A percentile compares a stretch with the other conserved stretches of the same genome.
These are phyloP conservation scores for Gracilinanus agilis DNA, from an alignment of 2,113 vertebrate genomes.

Conservation along the genomic window DNA sequence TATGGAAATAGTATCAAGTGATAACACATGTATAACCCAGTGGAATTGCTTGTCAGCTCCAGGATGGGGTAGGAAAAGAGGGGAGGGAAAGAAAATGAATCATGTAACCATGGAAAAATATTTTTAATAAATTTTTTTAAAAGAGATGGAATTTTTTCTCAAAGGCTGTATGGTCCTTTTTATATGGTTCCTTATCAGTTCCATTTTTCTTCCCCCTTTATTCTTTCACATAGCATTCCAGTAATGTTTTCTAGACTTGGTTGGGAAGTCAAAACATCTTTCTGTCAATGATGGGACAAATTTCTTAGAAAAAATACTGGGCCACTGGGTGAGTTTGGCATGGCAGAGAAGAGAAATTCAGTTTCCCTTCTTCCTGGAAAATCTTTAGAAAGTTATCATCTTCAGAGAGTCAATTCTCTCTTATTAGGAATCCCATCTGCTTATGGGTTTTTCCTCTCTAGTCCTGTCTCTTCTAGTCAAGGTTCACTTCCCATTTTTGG, in stretches of 20 bases:
- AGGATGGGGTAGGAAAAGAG: too few relatives aligned
- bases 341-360: conserved; percentile 9
- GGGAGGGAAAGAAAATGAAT: too few relatives aligned
- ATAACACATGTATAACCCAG: too few relatives aligned
- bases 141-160: neutral
- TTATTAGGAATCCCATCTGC: too few relatives aligned
- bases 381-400: neutral
- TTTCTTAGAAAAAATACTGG: neutral
- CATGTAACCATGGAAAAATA: too few relatives aligned
- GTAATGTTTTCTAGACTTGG: conserved; percentile 54
- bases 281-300: conserved; percentile 37
- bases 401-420: neutral
- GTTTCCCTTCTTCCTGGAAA: neutral
- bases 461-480: neutral
- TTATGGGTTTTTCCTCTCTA: neutral
- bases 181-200: conserved; percentile 35
- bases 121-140: too few relatives aligned
- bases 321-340: neutral
- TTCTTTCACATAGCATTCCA: conserved; percentile 62
- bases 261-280: neutral
- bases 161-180: neutral
- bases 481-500: neutral
- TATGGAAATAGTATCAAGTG: too few relatives aligned
- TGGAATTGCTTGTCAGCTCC: too few relatives aligned
- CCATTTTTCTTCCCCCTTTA: conserved; percentile 11